Percentiles rank a stretch among this genome's conserved stretches.
These are phyloP conservation scores for Limnephilus lunatus DNA, from an alignment of 2,888 invertebrate genomes.

Conservation along the genomic window DNA sequence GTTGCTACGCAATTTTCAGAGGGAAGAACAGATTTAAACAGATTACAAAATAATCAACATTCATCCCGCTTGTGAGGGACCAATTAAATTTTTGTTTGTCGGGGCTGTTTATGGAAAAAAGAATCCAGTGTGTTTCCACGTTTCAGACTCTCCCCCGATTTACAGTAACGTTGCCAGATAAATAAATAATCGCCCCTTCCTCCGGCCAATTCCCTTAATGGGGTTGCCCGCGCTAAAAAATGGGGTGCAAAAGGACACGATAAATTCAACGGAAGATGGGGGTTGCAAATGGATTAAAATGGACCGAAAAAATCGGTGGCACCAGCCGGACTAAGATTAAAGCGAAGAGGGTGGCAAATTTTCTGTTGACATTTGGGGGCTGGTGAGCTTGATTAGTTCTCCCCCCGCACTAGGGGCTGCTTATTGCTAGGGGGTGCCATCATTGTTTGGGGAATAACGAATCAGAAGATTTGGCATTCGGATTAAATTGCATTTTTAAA, in stretches of 20 bases:
- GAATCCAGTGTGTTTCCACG: neutral
- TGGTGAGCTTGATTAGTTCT: slow-evolving; percentile 26
- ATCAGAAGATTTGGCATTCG: neutral
- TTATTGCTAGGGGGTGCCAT: neutral
- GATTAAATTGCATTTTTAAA: neutral
- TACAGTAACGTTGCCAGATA: slow-evolving; percentile 51
- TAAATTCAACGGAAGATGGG: slow-evolving; percentile 61
- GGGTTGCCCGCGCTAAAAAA: slow-evolving; percentile 64
- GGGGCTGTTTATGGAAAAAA: slow-evolving; percentile 45
- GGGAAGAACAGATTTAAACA: slow-evolving; percentile 38
- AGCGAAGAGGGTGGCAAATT: slow-evolving; percentile 12
- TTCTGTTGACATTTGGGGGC: slow-evolving; percentile 34
- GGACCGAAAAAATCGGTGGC: slow-evolving; percentile 60
- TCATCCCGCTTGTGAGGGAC: slow-evolving; percentile 32
- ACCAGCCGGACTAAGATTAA: slow-evolving; percentile 40
- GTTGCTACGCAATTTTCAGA: slow-evolving; percentile 7
- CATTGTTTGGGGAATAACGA: slow-evolving; percentile 22
- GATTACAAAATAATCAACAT: slow-evolving; percentile 53
- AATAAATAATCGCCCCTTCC: slow-evolving; percentile 62
- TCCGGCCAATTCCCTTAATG: slow-evolving; percentile 62
- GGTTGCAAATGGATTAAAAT: slow-evolving; percentile 64
- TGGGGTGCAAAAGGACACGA: slow-evolving; percentile 64
- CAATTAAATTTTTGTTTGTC: slow-evolving; percentile 55
- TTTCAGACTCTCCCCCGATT: slow-evolving; percentile 13
- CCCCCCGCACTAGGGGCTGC: neutral